Evolutionary conservation across 2,113 vertebrate species (phyloP), one percentile per base, ranked within the genome.

Genomic region (Hydrochoerus hydrochaeris): DNA sequence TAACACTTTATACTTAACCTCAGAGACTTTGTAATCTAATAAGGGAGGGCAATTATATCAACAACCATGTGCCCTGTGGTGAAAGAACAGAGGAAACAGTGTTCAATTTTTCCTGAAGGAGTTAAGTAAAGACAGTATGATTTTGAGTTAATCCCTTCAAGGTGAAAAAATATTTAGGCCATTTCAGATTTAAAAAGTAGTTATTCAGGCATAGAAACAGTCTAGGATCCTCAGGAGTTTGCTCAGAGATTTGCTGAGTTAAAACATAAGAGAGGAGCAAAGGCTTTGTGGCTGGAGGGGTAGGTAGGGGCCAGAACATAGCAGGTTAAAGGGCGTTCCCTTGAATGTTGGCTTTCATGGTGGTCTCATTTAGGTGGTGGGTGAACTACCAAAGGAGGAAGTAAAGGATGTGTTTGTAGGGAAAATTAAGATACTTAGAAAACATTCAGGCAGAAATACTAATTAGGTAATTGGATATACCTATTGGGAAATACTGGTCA

Each of bases 81-180:
- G 35, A 88, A 95, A 32, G 35, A 19, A 77, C 9, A 87, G 75
- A 62, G 35, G 17, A 83, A 93, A 35, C 52, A 71, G 49, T 63
- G 69, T 54, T 85, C 73, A 94, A 35, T 90, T 94, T 63, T 93
- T 9, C 32, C 52, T 63, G 58, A 91, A 93, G 3, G 58, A 94
- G 85, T 93, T 93, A 93, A 84, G 19, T 78, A 90, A 69, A 52
- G 58, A 17, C 16, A 22, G 11, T 26, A 78, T 88, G 35, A 93
- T 35, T n/a, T 88, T 93, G 49, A 93, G 26, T 85, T 94, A 73
- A 52, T 91, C n/a, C 19, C 95, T 97, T 91, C 26, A 75, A 96
- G 83, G 24, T 90, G 26, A 41, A 19, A 52, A n/a, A 60, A 54
- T 65, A 13, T 9, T 88, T 95, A 91, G 28, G 35, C n/a, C 58